Base-by-base conservation (phyloP, 2,113 vertebrate species). In the Tyrannus savana region DNA sequence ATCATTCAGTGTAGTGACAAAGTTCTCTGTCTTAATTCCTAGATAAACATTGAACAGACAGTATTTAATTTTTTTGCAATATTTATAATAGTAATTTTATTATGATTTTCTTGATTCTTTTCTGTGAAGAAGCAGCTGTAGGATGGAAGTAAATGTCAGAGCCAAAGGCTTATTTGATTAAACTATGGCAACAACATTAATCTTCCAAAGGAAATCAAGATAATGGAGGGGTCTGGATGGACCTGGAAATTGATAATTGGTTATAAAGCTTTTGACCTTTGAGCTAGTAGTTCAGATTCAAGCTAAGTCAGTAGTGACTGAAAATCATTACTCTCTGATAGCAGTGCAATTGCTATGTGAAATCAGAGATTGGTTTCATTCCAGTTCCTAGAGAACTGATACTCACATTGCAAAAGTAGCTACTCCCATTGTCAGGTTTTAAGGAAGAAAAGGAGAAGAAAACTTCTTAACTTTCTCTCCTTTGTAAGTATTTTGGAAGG, bases 191-290 rank as follows among this genome's bases (percentile, higher is more conserved):
- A 89, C 41, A 71, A 8, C 81, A 87, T 96, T 96, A 91, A 95
- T 95, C 87, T 93, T 96, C 81, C 64, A 89, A 85, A 91, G 74
- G 87, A 95, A 96, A 90, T 96, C 62, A 93, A 87, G 91, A 59
- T 94, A 96, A 96, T 92, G 89, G 74, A 87, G 46, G 87, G 66
- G 62, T 71, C 66, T 96, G 84, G 89, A 94, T 95, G 77, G 77
- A 89, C 94, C 80, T 67, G 49, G 53, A 93, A 71, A 91, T 67
- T 79, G 94, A 96, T 94, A 96, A 96, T 95, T 96, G 95, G 62
- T 94, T 93, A 93, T 86, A 94, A 91, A 82, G 71, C 89, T 95
- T 89, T 90, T 96, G 94, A 94, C 94, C 94, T 95, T 91, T 93
- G 66, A 89, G 91, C 90, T 0, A 0, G 66, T 89, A 94, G 94